Evolutionary conservation across 2,888 invertebrate species (phyloP).

Genomic region (Stegana nigrithorax): DNA sequence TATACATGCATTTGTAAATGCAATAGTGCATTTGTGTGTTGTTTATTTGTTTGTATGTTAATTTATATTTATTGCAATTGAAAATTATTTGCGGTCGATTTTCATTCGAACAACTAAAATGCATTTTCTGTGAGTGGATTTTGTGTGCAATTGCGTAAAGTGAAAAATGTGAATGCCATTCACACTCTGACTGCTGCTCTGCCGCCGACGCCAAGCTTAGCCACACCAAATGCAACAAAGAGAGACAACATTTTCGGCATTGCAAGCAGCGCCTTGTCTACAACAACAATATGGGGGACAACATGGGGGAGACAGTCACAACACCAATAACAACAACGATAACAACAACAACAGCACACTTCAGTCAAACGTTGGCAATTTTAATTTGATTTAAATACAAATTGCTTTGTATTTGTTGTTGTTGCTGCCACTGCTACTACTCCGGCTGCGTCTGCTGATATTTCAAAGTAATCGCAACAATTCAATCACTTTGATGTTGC

Average conservation of each 20-base stretch:
- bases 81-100: conserved; percentile 32
- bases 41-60: conserved; percentile 19
- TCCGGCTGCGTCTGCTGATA: conserved; percentile 22
- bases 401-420: conserved; percentile 34
- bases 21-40: conserved; percentile 11
- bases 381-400: conserved; percentile 57
- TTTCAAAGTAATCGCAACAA: conserved; percentile 61
- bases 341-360: neutral
- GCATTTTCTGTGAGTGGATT: conserved; percentile 26
- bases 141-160: conserved; percentile 7
- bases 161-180: neutral
- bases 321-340: neutral
- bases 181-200: neutral
- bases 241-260: too few relatives aligned
- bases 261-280: too few relatives aligned
- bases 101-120: conserved; percentile 30
- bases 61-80: conserved; percentile 51
- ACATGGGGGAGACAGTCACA: too few relatives aligned
- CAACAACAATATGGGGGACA: too few relatives aligned
- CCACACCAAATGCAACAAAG: too few relatives aligned
- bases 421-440: neutral
- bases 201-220: too few relatives aligned
- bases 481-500: conserved; percentile 64
- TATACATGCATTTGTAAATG: conserved; percentile 5
- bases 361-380: conserved; percentile 35